Evolutionary conservation across 2,113 vertebrate species (phyloP), one percentile per base, ranked within the genome.

Genomic region (Delphinapterus leucas): DNA sequence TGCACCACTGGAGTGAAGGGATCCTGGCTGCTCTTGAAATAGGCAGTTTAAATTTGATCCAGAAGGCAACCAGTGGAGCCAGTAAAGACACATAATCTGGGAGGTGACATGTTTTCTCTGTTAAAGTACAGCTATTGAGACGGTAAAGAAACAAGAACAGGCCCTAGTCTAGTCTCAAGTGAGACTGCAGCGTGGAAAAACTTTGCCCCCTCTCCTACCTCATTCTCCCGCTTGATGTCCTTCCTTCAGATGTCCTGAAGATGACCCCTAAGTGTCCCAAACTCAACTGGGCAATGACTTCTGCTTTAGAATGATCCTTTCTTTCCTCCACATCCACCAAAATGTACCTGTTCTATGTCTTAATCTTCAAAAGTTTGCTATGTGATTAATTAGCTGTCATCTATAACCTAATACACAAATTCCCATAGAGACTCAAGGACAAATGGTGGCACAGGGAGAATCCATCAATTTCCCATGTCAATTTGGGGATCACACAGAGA

Each of bases 41-140:
- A 90, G 74, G 94, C 80, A 84, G 68, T 94, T 98, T 97, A 97
- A 98, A 97, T 98, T 95, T 89, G 82, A 96, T 87, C 90, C 86
- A 97, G 89, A 97, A 97, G 81, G 86, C 79, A 96, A 83, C 79
- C 67, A 96, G 53, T 49, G 63, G 77, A 93, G 86, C 70, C 94
- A 96, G 81, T 79, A 86, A 89, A 73, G 88, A 95, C 93, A 97
- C 67, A 92, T 82, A 96, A 97, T 96, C 61, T 95, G 28, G 83
- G 44, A 97, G 90, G 68, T 81, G 92, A 88, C 86, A 96, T 93
- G 82, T 96, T 97, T 97, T 97, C 90, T 82, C 88, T 74, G 76
- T 83, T 80, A 88, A 92, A 97, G 23, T 96, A 94, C 91, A 31
- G 73, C 47, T 88, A 71, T 96, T 95, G 63, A 95, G 71, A 95